Conservation (phyloP, 2,797 vertebrate species). For the Pempheris klunzingeri region DNA sequence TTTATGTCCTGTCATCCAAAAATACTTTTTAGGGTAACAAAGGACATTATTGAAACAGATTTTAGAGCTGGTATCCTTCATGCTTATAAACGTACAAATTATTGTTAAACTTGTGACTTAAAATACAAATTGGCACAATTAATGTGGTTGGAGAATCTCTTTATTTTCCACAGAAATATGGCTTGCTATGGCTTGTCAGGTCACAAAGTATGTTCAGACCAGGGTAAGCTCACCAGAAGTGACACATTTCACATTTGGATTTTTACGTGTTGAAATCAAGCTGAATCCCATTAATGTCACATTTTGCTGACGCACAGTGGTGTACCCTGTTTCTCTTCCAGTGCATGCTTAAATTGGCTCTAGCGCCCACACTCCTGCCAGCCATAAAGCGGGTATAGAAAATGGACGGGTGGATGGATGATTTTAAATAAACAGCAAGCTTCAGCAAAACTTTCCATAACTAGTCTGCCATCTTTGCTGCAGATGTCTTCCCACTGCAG, state of each 20-base stretch:
- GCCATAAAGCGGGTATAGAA: conserved; percentile 30
- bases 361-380: conserved; percentile 11
- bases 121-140: not conserved
- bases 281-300: conserved; percentile 24
- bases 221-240: not conserved
- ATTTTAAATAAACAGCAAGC: conserved; percentile 47
- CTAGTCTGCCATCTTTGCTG: conserved; percentile 34
- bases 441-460: conserved; percentile 21
- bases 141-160: not conserved
- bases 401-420: conserved; percentile 33
- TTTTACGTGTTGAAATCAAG: conserved; percentile 1
- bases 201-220: not conserved
- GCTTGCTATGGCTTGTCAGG: not conserved
- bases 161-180: not conserved
- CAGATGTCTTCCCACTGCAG: conserved; percentile 31
- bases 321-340: not conserved
- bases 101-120: no score
- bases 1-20: conserved; percentile 3
- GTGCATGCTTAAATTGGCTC: conserved; percentile 15
- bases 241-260: not conserved
- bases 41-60: not conserved
- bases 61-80: not conserved
- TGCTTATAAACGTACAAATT: not conserved
- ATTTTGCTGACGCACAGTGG: conserved; percentile 31
- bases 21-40: not conserved